Evolutionary conservation across 2,113 vertebrate species (phyloP), one percentile per base, ranked within the genome.

Genomic region (Microtus montanus): DNA sequence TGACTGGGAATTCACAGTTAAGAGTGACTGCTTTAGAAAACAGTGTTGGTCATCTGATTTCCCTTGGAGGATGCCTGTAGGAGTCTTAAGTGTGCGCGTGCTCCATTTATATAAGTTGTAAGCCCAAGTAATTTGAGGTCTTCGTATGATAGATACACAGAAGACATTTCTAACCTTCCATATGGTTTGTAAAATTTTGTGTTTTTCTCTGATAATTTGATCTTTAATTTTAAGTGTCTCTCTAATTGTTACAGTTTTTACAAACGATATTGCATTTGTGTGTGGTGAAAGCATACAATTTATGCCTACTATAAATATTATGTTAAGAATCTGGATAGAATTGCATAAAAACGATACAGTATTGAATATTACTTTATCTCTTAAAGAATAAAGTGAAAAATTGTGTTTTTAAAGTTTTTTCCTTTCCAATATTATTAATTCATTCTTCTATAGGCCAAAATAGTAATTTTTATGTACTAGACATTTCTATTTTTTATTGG

Each of bases 371-470:
- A 38, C 22, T 82, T 83, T 83, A 82, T 26, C 80, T 83, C 80
- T 80, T 54, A 83, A 41, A 35, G 33, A 58, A 41, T 61, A 71
- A 24, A n/a, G 35, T 35, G 94, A 28, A 79, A 75, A 41, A 87
- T 88, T 89, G 63, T 52, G n/a, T 84, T 93, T 28, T 35, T 47
- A 64, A 93, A 6, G 2, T n/a, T 82, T 83, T 54, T 20, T 9
- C 17, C 10, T 91, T 95, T 94, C 26, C 66, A 13, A 49, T 89
- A 64, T 95, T 92, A 15, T 94, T 83, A 84, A 75, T 97, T 93
- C 15, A 52, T 73, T 20, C 78, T 91, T 96, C 91, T 91, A 20
- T 89, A 87, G 86, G 89, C 44, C 35, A 78, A 77, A 94, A 91
- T 30, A 87, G 44, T 70, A 79, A 77, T 87, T 70, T 63, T 87